phyloP scores from a whole-genome alignment of 1,140 invertebrate genomes.

The Stratiolaelaps scimitus region DNA sequence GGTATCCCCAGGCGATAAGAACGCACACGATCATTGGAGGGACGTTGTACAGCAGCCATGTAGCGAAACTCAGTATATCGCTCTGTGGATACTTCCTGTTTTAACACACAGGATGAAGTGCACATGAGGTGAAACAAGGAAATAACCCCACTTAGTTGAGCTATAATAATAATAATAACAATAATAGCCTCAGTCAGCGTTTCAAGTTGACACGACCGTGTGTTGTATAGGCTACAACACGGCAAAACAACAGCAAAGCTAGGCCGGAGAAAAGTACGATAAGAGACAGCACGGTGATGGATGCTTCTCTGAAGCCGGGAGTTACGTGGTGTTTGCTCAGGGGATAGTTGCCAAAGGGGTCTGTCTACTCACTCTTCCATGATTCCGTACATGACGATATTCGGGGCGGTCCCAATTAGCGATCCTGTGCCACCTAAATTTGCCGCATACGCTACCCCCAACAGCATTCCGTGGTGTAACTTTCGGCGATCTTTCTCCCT shows the following conservation, averaged over 20 bases:
- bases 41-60: conserved; percentile 56
- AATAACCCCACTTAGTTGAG: no score
- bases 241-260: conserved; percentile 14
- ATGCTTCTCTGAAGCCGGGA: no score
- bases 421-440: conserved; percentile 68
- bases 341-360: no score
- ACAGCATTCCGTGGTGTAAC: conserved; percentile 40
- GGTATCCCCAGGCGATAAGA: conserved; percentile 54
- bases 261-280: no score
- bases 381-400: conserved; percentile 67
- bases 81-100: conserved; percentile 31
- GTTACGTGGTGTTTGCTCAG: no score
- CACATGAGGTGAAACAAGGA: no score
- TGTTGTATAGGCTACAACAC: no score
- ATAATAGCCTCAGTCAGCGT: no score
- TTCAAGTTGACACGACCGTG: no score
- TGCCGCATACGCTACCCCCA: conserved; percentile 66
- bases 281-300: no score
- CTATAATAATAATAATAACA: conserved; percentile 15
- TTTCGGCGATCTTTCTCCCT: conserved; percentile 30
- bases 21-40: conserved; percentile 59
- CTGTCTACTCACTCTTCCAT: conserved; percentile 48
- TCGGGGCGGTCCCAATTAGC: conserved; percentile 73
- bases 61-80: conserved; percentile 53
- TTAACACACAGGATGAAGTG: no score